A percentile compares a stretch with the other conserved stretches of the same genome.
phyloP scores from a whole-genome alignment of 2,888 invertebrate species.

The Philopedon plagiatum region DNA sequence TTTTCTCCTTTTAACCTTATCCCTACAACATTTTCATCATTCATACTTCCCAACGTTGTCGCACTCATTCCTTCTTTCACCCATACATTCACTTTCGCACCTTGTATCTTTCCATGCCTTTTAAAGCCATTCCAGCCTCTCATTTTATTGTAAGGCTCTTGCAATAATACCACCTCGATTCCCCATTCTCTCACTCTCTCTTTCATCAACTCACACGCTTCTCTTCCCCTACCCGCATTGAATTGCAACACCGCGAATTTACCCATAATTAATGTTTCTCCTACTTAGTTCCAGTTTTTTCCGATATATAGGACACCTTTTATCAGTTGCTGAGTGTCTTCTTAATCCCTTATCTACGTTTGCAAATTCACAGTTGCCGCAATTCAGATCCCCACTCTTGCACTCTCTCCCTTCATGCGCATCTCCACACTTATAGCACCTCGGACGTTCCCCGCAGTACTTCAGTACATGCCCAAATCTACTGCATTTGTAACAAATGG shows the following conservation, averaged over 20 bases:
- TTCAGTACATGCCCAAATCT: constrained; percentile 3
- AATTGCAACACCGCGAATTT: not conserved
- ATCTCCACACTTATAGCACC: constrained; percentile 25
- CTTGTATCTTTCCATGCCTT: not conserved
- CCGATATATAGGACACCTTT: not conserved
- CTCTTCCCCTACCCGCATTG: not conserved
- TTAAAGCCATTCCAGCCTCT: not conserved
- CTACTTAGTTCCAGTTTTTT: not conserved
- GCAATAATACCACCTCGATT: not conserved
- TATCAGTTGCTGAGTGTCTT: not conserved
- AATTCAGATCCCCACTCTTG: not conserved
- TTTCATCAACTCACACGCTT: not conserved
- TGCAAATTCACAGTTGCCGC: not conserved
- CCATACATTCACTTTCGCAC: not conserved
- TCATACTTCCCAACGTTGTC: not conserved
- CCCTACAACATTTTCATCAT: not conserved
- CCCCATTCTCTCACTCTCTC: not conserved
- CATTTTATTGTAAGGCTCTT: not conserved
- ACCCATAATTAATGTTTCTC: not conserved
- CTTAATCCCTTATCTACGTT: not conserved
- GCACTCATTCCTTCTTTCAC: not conserved
- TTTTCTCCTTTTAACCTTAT: not conserved
- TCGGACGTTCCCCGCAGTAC: not conserved
- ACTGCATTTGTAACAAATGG: constrained; percentile 15
- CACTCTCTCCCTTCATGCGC: constrained; percentile 18